Conservation (phyloP, 64 coral and sea anemone species). For the Porites lutea region DNA sequence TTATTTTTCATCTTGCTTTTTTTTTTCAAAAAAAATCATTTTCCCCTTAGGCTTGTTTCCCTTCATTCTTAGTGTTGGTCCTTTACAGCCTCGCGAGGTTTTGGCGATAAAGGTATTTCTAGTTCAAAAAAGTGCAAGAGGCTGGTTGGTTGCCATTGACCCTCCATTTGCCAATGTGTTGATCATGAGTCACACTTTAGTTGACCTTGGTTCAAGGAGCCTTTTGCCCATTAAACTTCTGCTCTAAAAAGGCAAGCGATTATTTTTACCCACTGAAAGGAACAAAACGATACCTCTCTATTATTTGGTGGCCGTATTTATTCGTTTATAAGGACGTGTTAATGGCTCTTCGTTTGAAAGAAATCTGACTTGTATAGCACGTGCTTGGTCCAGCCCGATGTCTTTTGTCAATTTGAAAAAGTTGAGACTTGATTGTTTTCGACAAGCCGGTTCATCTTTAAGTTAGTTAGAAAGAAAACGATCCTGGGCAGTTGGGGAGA, state of each 20-base stretch:
- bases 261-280: background rate
- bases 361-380: constrained; percentile 6
- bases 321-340: background rate
- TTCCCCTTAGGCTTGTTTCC: too few species aligned
- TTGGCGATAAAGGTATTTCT: too few species aligned
- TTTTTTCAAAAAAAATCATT: too few species aligned
- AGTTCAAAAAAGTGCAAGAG: too few species aligned
- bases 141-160: too few species aligned
- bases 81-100: too few species aligned
- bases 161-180: too few species aligned
- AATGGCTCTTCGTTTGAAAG: background rate
- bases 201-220: background rate
- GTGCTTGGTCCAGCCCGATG: background rate
- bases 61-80: too few species aligned
- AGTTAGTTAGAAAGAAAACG: too few species aligned
- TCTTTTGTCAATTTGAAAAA: background rate
- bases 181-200: background rate
- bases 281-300: background rate
- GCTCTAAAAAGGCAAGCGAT: background rate
- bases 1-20: too few species aligned
- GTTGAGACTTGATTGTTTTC: background rate
- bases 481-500: too few species aligned
- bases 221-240: background rate
- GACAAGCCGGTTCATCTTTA: too few species aligned
- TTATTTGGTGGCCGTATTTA: constrained; percentile 8